Conservation (phyloP, 92 coral and sea anemone species). For the Epizoanthus fatuus region DNA sequence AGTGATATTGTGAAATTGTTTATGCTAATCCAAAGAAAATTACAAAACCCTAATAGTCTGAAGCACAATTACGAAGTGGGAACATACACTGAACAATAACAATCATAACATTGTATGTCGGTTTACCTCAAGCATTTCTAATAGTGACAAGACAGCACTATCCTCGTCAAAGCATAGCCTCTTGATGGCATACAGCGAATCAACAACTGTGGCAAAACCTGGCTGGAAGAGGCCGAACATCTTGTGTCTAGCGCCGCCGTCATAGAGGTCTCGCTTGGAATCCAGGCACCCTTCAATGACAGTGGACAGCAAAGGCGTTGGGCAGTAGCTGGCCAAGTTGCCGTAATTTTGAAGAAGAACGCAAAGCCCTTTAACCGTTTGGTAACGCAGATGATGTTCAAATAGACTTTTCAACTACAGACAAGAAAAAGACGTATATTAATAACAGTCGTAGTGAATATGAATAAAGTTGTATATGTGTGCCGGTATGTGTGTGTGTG, state of each 20-base stretch:
- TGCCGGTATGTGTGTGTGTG: too few species aligned
- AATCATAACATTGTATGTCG: too few species aligned
- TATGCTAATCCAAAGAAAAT: too few species aligned
- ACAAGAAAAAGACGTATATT: neutral
- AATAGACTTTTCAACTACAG: slow-evolving; percentile 58
- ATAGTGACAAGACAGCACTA: slow-evolving; percentile 65
- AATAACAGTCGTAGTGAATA: neutral
- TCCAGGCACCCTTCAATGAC: slow-evolving; percentile 81
- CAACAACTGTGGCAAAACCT: slow-evolving; percentile 72
- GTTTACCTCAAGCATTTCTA: slow-evolving; percentile 55
- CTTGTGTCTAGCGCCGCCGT: slow-evolving; percentile 78
- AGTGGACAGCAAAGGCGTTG: slow-evolving; percentile 85
- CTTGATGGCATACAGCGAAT: slow-evolving; percentile 79
- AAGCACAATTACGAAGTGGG: too few species aligned
- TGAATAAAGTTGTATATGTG: neutral
- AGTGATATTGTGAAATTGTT: too few species aligned
- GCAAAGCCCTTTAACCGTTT: slow-evolving; percentile 63
- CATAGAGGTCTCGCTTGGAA: slow-evolving; percentile 76
- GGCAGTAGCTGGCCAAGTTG: slow-evolving; percentile 72
- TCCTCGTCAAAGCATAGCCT: slow-evolving; percentile 81
- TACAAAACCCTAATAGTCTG: too few species aligned
- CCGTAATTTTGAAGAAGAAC: slow-evolving; percentile 78
- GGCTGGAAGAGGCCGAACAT: slow-evolving; percentile 75
- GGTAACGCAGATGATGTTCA: slow-evolving; percentile 64
- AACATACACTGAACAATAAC: too few species aligned